Conservation (phyloP, 2,888 invertebrate species). For the Silvanus unidentatus region DNA sequence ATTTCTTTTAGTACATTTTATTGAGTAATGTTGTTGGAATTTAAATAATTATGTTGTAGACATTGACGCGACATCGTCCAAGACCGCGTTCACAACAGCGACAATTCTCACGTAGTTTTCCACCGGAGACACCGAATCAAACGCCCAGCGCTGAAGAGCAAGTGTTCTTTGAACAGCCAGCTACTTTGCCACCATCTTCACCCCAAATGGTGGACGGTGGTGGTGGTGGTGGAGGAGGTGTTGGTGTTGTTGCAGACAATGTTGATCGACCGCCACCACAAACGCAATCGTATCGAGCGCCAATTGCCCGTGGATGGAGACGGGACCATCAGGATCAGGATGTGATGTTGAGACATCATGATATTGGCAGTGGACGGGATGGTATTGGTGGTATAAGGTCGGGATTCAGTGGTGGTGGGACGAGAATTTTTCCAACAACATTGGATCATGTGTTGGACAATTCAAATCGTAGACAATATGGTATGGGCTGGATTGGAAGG, state of each 20-base stretch:
- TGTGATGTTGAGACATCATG: conserved; percentile 31
- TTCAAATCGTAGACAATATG: conserved; percentile 79
- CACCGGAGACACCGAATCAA: conserved; percentile 43
- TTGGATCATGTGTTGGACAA: conserved; percentile 86
- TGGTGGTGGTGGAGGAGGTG: conserved; percentile 30
- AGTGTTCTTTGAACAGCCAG: conserved; percentile 52
- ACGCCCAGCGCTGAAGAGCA: conserved; percentile 46
- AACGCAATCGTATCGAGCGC: conserved; percentile 1
- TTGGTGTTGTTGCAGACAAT: no score
- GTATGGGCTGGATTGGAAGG: conserved; percentile 75
- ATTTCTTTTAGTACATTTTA: no score
- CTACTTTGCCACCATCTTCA: conserved; percentile 43
- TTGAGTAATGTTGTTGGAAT: no score
- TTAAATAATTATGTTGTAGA: conserved; percentile 37
- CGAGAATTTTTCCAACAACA: conserved; percentile 68
- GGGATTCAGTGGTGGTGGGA: conserved; percentile 53
- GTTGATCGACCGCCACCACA: neutral
- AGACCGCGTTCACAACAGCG: conserved; percentile 53
- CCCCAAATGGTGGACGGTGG: conserved; percentile 37
- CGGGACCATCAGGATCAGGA: conserved; percentile 47
- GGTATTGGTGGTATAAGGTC: no score
- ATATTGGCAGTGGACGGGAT: conserved; percentile 6
- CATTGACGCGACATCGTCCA: conserved; percentile 57
- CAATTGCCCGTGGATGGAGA: conserved; percentile 43
- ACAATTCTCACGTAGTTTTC: conserved; percentile 71